Evolutionary conservation across 2,888 invertebrate genomes (phyloP), one percentile per base, ranked within the genome.

Genomic region (Rhabditophanes sp.): DNA sequence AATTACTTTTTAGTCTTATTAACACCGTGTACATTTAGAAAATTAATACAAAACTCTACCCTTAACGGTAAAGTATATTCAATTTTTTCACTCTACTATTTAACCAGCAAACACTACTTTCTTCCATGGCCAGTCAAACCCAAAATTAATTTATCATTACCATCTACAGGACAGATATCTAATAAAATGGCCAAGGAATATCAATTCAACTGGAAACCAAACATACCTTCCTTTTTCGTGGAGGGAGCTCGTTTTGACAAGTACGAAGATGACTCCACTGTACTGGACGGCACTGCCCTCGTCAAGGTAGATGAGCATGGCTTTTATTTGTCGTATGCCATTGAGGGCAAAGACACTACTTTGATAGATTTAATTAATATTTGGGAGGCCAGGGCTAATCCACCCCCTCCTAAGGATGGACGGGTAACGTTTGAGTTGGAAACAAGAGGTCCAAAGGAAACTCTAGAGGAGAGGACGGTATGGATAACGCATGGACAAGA

Each of bases 401-500:
- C 51, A 16, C 46, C 46, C 19, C 39, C 45, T 5, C 58, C 55
- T 7, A 44, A 82, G 80, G 87, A 88, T 67, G 75, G 77, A 1
- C 81, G 83, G 66, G 71, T 87, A 33, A 72, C 75, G 43, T 75
- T 73, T 60, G 80, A 79, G 64, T 71, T 90, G 34, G 69, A 74
- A 33, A 76, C 75, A 64, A 82, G 82, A 63, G 79, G 83, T 62
- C 82, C 83, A 15, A 38, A 46, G 23, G 75, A 72, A 41, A 58
- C 64, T 27, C 66, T 90, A 45, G 93, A 93, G 57, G 84, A 85
- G 44, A 80, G 85, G 65, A 87, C 88, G 4, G 72, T 96, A 30
- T 88, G 90, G 41, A 83, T 96, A 63, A 93, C 93, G 70, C 87
- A 87, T 64, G 93, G 93, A 8, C 82, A 84, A 11, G 96, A 99